phyloP scores from a whole-genome alignment of 2,797 vertebrate genomes.

The Streptopelia turtur region DNA sequence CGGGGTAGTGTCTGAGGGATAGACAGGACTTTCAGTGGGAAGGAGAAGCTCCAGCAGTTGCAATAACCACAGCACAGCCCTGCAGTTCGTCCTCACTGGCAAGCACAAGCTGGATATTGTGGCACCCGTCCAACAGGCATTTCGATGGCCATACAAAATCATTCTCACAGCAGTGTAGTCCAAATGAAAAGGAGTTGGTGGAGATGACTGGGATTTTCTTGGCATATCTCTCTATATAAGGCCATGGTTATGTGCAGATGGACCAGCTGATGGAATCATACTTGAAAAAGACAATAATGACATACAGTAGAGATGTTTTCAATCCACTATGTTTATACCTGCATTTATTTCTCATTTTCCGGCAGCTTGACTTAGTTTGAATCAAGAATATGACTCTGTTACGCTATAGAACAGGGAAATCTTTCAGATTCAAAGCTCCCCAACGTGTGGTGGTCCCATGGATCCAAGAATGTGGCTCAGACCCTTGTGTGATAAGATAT shows the following conservation, averaged over 20 bases:
- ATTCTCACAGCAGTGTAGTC: background rate
- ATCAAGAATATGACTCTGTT: background rate
- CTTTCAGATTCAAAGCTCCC: background rate
- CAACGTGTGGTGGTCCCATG: background rate
- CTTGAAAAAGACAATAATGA: background rate
- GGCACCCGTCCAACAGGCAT: background rate
- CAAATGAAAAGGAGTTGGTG: background rate
- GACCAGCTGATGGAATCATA: background rate
- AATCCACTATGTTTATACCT: background rate
- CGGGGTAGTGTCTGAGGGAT: fast-evolving
- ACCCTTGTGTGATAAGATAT: background rate
- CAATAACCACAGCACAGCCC: background rate
- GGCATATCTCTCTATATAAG: background rate
- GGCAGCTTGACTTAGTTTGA: background rate
- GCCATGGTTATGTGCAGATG: background rate
- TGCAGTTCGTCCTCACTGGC: background rate
- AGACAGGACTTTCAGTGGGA: background rate
- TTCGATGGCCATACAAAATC: background rate
- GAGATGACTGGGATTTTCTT: background rate
- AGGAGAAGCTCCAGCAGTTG: background rate
- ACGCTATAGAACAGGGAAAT: background rate
- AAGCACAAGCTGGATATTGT: background rate
- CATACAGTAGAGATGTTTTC: background rate
- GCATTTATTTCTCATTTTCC: background rate
- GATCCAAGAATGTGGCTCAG: background rate